Evolutionary conservation across 2,888 invertebrate genomes (phyloP), one percentile per base, ranked within the genome.

Genomic region (Phyllotreta striolata): DNA sequence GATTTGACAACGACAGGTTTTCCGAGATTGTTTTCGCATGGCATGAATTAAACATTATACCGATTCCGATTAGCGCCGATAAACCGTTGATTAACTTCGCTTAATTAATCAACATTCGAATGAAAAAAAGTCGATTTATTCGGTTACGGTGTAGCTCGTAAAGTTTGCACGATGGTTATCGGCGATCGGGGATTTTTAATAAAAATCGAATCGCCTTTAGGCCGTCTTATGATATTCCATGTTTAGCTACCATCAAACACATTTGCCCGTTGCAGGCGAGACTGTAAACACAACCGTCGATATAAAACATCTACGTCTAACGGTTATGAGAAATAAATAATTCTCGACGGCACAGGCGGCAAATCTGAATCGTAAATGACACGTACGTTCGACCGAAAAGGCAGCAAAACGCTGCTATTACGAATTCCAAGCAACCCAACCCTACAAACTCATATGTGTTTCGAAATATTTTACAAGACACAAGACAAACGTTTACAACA

Each of bases 1-100:
- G 55, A 62, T 66, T 66, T 66, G 66, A 66, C 62, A 62, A 66
- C 62, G 62, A 59, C 59, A 49, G 66, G 66, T 66, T 66, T 66
- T 63, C 59, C 54, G 62, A 62, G 51, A 63, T 66, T 40, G 66
- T 55, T 49, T 43, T 63, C 62, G 57, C 44, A 52, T 46, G 55
- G 55, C 56, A 65, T 65, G 64, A 65, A 65, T 65, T 47, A 65
- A 62, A 65, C 64, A 65, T 65, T 55, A 41, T 13, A 34, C 57
- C 61, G 44, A 62, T 61, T 57, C 55, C 56, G 64, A 65, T 65
- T 62, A 54, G 62, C 64, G 51, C 51, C 41, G 62, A 62, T 62
- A 57, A 61, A 56, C 13, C 40, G 57, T 43, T 56, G 49, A 46
- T 62, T 54, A 52, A 57, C 41, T 65, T 52, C 14, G 57, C 51